Conservation (phyloP, 2,888 invertebrate species). For the Dione juno region DNA sequence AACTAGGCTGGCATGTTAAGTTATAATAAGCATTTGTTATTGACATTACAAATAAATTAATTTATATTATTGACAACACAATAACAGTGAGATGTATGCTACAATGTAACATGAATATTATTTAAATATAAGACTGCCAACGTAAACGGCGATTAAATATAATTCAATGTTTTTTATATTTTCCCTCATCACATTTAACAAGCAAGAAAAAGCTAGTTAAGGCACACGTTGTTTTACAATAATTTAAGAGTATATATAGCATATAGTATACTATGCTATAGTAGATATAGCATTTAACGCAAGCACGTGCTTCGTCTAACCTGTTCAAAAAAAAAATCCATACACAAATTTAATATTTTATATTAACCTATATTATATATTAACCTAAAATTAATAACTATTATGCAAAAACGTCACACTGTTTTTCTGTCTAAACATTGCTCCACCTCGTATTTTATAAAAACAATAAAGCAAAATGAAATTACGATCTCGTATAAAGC, state of each 20-base stretch:
- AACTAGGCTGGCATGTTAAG: neutral
- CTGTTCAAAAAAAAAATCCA: too few species aligned
- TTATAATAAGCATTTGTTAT: slow-evolving; percentile 21
- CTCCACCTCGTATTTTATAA: slow-evolving; percentile 48
- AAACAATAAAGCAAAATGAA: slow-evolving; percentile 47
- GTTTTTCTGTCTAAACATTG: neutral
- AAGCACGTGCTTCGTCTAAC: too few species aligned
- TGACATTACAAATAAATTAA: slow-evolving; percentile 21
- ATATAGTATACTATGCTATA: too few species aligned
- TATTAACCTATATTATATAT: neutral
- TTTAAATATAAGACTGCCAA: neutral
- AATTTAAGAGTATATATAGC: too few species aligned
- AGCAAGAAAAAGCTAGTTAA: neutral
- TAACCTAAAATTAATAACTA: neutral
- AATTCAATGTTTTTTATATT: neutral
- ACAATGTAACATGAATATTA: slow-evolving; percentile 13
- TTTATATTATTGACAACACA: slow-evolving; percentile 12
- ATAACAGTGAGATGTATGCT: neutral
- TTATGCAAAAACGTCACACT: neutral
- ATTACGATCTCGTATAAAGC: slow-evolving; percentile 42
- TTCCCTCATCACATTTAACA: neutral
- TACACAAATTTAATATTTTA: too few species aligned
- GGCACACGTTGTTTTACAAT: neutral
- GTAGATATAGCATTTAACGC: too few species aligned
- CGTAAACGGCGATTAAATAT: neutral